Base-by-base conservation (phyloP, 2,113 vertebrate species). In the Delphinus delphis region DNA sequence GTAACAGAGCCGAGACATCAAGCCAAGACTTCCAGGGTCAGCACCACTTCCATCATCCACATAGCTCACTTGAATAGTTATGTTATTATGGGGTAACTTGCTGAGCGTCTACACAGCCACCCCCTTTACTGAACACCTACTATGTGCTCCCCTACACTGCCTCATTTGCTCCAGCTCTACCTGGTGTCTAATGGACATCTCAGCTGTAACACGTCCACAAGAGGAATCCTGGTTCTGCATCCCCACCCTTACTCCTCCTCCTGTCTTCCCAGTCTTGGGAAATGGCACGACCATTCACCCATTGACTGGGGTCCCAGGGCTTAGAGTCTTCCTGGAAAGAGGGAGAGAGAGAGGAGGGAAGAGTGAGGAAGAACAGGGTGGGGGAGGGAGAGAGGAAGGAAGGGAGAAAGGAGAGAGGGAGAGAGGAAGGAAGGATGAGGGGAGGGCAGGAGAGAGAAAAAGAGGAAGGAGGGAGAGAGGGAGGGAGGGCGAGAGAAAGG, bases 101-200 rank as follows among this genome's bases (percentile, higher is more conserved):
- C 60, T 17, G 25, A 50, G 28, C 15, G 26, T 60, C 31, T 73
- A 23, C 41, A 68, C 14, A 18, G 71, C 47, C 25, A 9, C 28
- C 2, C 28, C 14, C 2, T 18, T 18, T 70, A 31, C 13, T 41
- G n/a, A 58, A 36, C 31, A 38, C 25, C 53, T 26, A 9, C 88
- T 44, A 5, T 1, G 1, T 25, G 33, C n/a, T 62, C 62, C 26
- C 9, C 13, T 7, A 1, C 5, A 0, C 8, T 6, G 12, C 23
- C 53, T 53, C 8, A 3, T 15, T 58, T 25, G 3, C 33, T 21
- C 50, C 17, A 7, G 55, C 79, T n/a, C 47, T 15, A 8, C n/a
- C 5, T 31, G n/a, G 25, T 10, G 31, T 65, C 38, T 10, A 13
- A 65, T 11, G n/a, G 53, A 17, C 20, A 18, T 20, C 70, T 41